These are phyloP conservation scores for Drosophila seclusa DNA, from an alignment of 2,888 invertebrate species.

Conservation along the genomic window DNA sequence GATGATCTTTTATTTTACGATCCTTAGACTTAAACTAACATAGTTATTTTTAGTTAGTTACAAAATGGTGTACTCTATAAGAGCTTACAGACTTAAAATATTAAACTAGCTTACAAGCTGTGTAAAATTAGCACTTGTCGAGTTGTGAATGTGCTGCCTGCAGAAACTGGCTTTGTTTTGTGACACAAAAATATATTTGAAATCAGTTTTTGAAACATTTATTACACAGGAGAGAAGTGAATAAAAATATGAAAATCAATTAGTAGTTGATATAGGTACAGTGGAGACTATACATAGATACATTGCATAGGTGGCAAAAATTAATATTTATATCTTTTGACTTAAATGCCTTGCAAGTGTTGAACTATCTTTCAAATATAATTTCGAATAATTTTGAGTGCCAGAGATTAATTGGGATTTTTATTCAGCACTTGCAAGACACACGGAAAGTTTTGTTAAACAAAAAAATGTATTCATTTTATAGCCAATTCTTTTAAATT, in stretches of 20 bases:
- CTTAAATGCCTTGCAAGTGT: conserved; percentile 23
- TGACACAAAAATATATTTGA: conserved; percentile 6
- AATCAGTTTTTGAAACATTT: conserved; percentile 1
- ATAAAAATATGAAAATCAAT: conserved; percentile 15
- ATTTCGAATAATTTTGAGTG: conserved; percentile 2
- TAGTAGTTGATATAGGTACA: conserved; percentile 23
- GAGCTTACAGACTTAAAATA: conserved; percentile 35
- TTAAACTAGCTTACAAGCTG: conserved; percentile 37
- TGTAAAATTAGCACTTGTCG: conserved; percentile 2
- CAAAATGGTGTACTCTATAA: conserved; percentile 15
- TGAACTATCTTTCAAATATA: conserved; percentile 1
- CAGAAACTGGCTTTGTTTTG: conserved; percentile 1
- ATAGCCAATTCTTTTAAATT: conserved; percentile 27
- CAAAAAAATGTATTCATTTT: background rate
- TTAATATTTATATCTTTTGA: conserved; percentile 10
- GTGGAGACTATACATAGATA: conserved; percentile 37
- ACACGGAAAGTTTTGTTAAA: conserved; percentile 7
- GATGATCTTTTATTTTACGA: background rate
- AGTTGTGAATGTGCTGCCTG: conserved; percentile 10
- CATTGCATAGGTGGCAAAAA: conserved; percentile 15
- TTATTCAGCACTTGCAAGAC: conserved; percentile 5
- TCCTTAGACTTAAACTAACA: conserved; percentile 23
- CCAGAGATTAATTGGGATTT: conserved; percentile 19
- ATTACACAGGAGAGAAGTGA: conserved; percentile 16
- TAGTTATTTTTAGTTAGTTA: conserved; percentile 12